Base-by-base conservation (phyloP, 1,140 invertebrate genomes). In the Planococcus citri region DNA sequence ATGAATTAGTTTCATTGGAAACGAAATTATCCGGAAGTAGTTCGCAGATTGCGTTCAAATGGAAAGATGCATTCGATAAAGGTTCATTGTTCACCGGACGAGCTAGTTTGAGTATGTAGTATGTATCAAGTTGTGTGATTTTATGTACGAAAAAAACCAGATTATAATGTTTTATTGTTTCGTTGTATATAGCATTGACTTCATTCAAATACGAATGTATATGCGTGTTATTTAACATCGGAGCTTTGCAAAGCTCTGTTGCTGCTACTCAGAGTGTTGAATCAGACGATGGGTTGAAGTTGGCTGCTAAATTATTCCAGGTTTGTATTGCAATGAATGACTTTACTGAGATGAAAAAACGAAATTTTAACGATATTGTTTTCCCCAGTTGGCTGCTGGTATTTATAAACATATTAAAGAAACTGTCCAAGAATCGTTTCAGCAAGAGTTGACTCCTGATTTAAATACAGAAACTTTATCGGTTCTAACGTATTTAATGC, bases 21-120 rank as follows among this genome's bases (percentile, higher is more conserved):
- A 84, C 84, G 29, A 99, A 99, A 82, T 88, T 99, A 73, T 93
- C 95, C 17, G 84, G 93, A 1, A 86, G 92, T 73, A 94, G 93
- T 77, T 82, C 94, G 25, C 89, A 93, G 77, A 91, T 95, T 75
- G 88, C 93, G 27, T 99, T 99, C 76, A 99, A 98, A 78, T 99
- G 97, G 96, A 97, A 97, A 79, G 95, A 99, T 88, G 96, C 97
- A 1, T 99, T 99, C 81, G 94, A 97, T 77, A 94, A 93, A 77
- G 92, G 92, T 57, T 90, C 91, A 6, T 85, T 98, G 72, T 97
- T 99, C 82, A 69, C 69, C 71, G 91, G 91, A 69, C 88, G 91
- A 78, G 89, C 92, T 74, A 95, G 92, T 78, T 81, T 98, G 70
- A 95, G 93, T 97, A 86, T 85, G 87, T 84, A 70, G n/a, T 8